Evolutionary conservation across 1,140 invertebrate genomes (phyloP).

Genomic region (Meteorus sp.): DNA sequence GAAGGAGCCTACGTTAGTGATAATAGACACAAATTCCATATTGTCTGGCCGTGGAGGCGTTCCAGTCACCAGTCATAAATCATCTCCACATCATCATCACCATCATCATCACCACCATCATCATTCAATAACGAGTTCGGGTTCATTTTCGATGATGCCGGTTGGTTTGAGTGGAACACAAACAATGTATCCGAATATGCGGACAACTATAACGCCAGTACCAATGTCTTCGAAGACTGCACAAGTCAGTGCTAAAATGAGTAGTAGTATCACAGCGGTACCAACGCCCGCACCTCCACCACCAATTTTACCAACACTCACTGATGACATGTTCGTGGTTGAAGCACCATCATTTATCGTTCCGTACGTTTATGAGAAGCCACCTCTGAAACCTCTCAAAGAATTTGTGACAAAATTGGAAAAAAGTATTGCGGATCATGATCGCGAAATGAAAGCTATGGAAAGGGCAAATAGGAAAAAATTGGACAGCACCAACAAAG

Average conservation of each 20-base stretch:
- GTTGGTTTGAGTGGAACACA: constrained; percentile 60
- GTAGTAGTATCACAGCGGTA: constrained; percentile 48
- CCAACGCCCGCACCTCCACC: constrained; percentile 49
- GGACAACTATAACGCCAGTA: constrained; percentile 64
- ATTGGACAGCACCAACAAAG: constrained; percentile 51
- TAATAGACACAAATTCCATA: constrained; percentile 78
- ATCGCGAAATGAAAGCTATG: constrained; percentile 41
- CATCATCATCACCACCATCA: too few species aligned
- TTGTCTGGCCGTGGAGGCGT: constrained; percentile 66
- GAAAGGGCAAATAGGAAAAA: constrained; percentile 47
- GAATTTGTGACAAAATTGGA: constrained; percentile 72
- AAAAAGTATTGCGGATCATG: constrained; percentile 64
- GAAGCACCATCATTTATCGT: constrained; percentile 90
- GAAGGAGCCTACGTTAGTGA: constrained; percentile 76
- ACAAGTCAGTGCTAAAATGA: constrained; percentile 40
- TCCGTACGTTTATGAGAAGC: constrained; percentile 90
- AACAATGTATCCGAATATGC: constrained; percentile 64
- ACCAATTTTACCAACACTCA: constrained; percentile 74
- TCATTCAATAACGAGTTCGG: constrained; percentile 45
- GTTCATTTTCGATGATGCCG: constrained; percentile 56
- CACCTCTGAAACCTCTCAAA: constrained; percentile 75
- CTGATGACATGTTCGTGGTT: constrained; percentile 88
- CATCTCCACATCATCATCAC: too few species aligned
- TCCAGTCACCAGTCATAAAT: constrained; percentile 55
- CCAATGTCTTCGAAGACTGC: constrained; percentile 51